Conservation (phyloP, 1,140 invertebrate genomes). For the Drosophila parabipectinata region DNA sequence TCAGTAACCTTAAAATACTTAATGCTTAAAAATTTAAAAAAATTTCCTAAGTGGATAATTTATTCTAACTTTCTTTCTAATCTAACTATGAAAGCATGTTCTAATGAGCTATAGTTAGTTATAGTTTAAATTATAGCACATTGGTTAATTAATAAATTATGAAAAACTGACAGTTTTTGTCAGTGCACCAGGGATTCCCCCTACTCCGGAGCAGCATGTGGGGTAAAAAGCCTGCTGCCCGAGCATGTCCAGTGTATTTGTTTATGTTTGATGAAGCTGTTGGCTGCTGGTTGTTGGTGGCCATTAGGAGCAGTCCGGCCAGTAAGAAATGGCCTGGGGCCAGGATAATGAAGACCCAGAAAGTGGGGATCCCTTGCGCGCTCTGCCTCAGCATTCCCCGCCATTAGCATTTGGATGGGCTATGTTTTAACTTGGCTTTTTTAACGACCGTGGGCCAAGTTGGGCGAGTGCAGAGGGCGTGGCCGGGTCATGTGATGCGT, state of each 20-base stretch:
- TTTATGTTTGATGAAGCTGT: slow-evolving; percentile 79
- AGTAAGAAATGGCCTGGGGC: slow-evolving; percentile 44
- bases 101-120: too few relatives aligned
- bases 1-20: too few relatives aligned
- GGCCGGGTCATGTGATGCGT: slow-evolving; percentile 63
- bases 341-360: slow-evolving; percentile 74
- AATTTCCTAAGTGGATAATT: too few relatives aligned
- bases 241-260: slow-evolving; percentile 61
- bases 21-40: too few relatives aligned
- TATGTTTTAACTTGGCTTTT: slow-evolving; percentile 28
- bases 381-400: background rate
- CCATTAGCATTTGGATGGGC: slow-evolving; percentile 29
- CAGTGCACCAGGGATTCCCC: slow-evolving; percentile 14
- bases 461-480: slow-evolving; percentile 47
- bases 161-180: background rate
- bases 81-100: too few relatives aligned
- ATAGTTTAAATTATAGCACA: too few relatives aligned
- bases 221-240: slow-evolving; percentile 16
- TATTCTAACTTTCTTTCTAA: too few relatives aligned
- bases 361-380: slow-evolving; percentile 21
- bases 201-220: slow-evolving; percentile 43
- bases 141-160: too few relatives aligned
- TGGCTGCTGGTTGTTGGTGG: slow-evolving; percentile 73
- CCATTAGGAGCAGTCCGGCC: slow-evolving; percentile 68
- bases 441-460: slow-evolving; percentile 45